These are phyloP conservation scores for Drosophila burlai DNA, from an alignment of 1,140 invertebrate species.

Conservation along the genomic window DNA sequence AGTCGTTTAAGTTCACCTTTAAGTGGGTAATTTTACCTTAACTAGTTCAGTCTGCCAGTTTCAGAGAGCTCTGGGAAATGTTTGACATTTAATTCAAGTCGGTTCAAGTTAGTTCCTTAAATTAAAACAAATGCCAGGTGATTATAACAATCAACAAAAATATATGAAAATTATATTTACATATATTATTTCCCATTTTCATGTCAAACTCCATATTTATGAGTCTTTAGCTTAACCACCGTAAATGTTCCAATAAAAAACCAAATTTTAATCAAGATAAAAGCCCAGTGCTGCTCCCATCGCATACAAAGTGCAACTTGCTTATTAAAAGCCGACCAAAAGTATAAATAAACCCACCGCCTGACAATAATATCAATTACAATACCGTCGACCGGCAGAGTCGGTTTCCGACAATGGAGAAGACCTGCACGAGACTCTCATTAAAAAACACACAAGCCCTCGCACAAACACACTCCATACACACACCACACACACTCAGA, in stretches of 20 bases:
- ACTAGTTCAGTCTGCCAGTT: constrained; percentile 24
- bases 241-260: constrained; percentile 25
- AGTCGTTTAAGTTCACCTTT: constrained; percentile 43
- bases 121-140: neutral
- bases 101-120: constrained; percentile 16
- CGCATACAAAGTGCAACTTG: constrained; percentile 64
- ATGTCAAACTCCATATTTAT: constrained; percentile 2
- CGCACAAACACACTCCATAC: neutral
- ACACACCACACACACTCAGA: constrained; percentile 6
- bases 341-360: constrained; percentile 66
- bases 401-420: constrained; percentile 55
- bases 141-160: neutral
- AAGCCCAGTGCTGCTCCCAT: constrained; percentile 13
- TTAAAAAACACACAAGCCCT: constrained; percentile 64
- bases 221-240: neutral
- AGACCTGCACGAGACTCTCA: constrained; percentile 77
- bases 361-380: constrained; percentile 82
- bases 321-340: constrained; percentile 68
- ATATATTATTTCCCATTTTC: too few species aligned
- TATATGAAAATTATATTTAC: neutral
- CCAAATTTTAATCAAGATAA: constrained; percentile 51
- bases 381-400: constrained; percentile 52
- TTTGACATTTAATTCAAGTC: constrained; percentile 25
- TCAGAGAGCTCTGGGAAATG: constrained; percentile 10
- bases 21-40: constrained; percentile 37